phyloP scores from a whole-genome alignment of 2,113 vertebrate genomes.

The Oncorhynchus gorbuscha region DNA sequence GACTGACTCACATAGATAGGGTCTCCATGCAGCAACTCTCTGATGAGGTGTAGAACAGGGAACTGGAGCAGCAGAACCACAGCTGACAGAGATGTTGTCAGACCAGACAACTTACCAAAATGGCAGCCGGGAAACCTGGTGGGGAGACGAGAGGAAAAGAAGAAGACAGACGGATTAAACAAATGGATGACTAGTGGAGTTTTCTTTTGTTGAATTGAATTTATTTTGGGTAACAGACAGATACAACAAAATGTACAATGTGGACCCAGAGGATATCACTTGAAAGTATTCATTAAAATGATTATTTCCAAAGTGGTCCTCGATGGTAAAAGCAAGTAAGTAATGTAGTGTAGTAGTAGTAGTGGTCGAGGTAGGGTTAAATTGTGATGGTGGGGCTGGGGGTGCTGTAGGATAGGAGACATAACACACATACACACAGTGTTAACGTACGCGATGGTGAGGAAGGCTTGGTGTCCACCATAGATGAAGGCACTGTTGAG shows the following conservation, averaged over 20 bases:
- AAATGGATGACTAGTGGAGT: too few relatives aligned
- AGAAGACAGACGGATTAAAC: background rate
- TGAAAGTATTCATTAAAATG: too few relatives aligned
- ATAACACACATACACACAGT: background rate
- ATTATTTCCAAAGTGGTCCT: too few relatives aligned
- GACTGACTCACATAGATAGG: slow-evolving; percentile 74
- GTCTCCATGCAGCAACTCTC: slow-evolving; percentile 64
- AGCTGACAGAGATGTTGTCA: slow-evolving; percentile 78
- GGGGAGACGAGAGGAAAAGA: background rate
- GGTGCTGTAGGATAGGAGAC: too few relatives aligned
- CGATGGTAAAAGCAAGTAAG: too few relatives aligned
- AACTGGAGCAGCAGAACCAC: slow-evolving; percentile 83
- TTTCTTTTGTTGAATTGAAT: too few relatives aligned
- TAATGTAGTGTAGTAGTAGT: background rate
- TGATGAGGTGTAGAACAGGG: slow-evolving; percentile 76
- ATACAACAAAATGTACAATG: too few relatives aligned
- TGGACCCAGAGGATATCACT: too few relatives aligned
- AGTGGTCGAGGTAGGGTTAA: background rate
- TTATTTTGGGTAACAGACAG: too few relatives aligned
- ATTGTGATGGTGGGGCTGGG: too few relatives aligned
- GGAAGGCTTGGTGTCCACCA: slow-evolving; percentile 81
- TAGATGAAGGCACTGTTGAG: slow-evolving; percentile 87
- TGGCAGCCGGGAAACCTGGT: slow-evolving; percentile 80
- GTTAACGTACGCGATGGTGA: slow-evolving; percentile 79
- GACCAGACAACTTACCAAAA: slow-evolving; percentile 85